phyloP scores from a whole-genome alignment of 2,113 vertebrate species.

The Semnopithecus entellus region DNA sequence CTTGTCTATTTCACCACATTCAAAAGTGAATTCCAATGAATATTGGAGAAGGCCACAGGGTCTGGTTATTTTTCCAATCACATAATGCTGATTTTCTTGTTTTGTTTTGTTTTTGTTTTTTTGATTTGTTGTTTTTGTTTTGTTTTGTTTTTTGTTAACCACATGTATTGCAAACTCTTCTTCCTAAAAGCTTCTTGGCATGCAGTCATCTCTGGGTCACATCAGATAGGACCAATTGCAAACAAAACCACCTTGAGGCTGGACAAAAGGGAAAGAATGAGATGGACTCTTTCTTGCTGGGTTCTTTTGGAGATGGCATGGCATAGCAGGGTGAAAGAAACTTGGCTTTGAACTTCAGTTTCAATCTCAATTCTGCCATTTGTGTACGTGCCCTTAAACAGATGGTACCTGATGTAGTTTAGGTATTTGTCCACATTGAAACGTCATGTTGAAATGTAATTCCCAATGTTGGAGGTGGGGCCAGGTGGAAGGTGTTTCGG shows the following conservation, averaged over 20 bases:
- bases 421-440: too few species aligned
- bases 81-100: neutral
- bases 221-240: neutral
- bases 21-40: neutral
- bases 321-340: neutral
- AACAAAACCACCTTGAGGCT: neutral
- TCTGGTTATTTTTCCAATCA: neutral
- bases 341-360: neutral
- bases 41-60: neutral
- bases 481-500: too few species aligned
- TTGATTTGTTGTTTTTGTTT: neutral
- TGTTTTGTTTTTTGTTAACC: neutral
- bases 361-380: neutral
- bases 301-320: neutral
- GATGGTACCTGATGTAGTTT: too few species aligned
- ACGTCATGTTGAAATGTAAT: too few species aligned
- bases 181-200: neutral
- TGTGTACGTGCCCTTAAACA: neutral
- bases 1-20: neutral
- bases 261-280: neutral
- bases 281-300: neutral
- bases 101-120: neutral
- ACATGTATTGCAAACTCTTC: neutral
- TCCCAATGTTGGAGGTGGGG: too few species aligned
- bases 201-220: neutral